Evolutionary conservation across 2,113 vertebrate genomes (phyloP), one percentile per base, ranked within the genome.

Genomic region (Galeopterus variegatus): DNA sequence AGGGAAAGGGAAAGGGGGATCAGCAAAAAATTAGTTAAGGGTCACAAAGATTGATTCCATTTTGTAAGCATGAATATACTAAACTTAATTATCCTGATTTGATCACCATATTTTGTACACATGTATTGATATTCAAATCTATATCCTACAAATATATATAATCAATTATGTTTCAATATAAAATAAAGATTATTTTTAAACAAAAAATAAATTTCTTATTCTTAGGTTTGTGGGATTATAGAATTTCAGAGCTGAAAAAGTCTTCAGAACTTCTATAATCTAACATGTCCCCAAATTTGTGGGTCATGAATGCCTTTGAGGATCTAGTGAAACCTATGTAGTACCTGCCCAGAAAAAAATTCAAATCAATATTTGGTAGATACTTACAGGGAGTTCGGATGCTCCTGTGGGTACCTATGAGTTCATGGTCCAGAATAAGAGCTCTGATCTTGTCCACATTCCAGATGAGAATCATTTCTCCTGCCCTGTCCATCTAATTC

Each of bases 191-290:
- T 41, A 41, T 4, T 41, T 41, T 41, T 41, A 41, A 41, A 41
- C 4, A 41, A 41, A 41, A 41, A 76, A 48, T 81, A 41, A 41
- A 41, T 41, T 41, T 41, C 41, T 19, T 12, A 56, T 79, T 91
- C 65, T 88, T 72, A 62, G 36, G 50, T 58, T 88, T 18, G 92
- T 4, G 48, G 33, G n/a, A 92, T 95, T 83, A 86, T 28, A 86
- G 75, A 77, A 84, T 91, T 72, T 90, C 33, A 83, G 31, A 94
- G 33, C 31, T 60, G n/a, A 82, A 90, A 90, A 52, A 45, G 36
- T 31, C 13, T 95, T n/a, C 13, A 36, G 15, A 52, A 64, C 5
- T 64, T 72, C 52, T 92, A 12, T 36, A 62, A 80, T 50, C 64
- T 21, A 18, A 4, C 26, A 2, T 45, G 82, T 50, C 26, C 54